Base-by-base conservation (phyloP, 1,140 invertebrate genomes). In the Solenopsis invicta region DNA sequence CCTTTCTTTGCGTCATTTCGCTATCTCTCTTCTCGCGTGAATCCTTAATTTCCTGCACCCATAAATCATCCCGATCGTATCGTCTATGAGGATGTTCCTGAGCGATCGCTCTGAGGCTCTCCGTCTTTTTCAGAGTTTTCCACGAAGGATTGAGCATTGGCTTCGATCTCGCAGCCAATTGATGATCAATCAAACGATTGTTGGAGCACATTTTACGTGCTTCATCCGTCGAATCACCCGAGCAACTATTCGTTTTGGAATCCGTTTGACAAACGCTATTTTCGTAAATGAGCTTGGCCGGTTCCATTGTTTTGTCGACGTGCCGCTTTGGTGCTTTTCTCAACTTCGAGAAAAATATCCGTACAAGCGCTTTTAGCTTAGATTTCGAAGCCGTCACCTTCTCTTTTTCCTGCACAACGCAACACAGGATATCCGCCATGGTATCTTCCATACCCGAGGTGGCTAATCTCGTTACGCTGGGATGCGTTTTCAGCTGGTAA, bases 391-490 rank as follows among this genome's bases (percentile, higher is more conserved):
- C 69, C 18, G 6, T 13, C 6, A 48, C 71, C n/a, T 37, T 21
- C 18, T 59, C 24, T 1, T 89, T 81, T 41, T 87, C 62, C 45
- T 75, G 71, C 0, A 84, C 82, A 0, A 90, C 66, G 54, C 64
- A 87, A 45, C 86, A 87, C 6, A 91, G 87, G 1, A 93, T 87
- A 41, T 93, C 90, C 18, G 61, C 62, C 0, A 89, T 48, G 16
- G 90, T 88, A 2, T 88, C 84, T 24, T 92, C 88, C 18, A 81
- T 48, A 10, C 85, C 90, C 0, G 69, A n/a, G 2, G 41, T 76
- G 0, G 92, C 90, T 24, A 93, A 48, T 80, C 93, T 85, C 1
- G 86, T 80, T 50, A 93, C 56, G 67, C 90, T 93, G 0, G 92
- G 92, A 69, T 94, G 92, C 13, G 48, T 69, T n/a, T 76, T 64